Evolutionary conservation across 2,797 vertebrate genomes (phyloP), one percentile per base, ranked within the genome.

Genomic region (Sylvia borin): DNA sequence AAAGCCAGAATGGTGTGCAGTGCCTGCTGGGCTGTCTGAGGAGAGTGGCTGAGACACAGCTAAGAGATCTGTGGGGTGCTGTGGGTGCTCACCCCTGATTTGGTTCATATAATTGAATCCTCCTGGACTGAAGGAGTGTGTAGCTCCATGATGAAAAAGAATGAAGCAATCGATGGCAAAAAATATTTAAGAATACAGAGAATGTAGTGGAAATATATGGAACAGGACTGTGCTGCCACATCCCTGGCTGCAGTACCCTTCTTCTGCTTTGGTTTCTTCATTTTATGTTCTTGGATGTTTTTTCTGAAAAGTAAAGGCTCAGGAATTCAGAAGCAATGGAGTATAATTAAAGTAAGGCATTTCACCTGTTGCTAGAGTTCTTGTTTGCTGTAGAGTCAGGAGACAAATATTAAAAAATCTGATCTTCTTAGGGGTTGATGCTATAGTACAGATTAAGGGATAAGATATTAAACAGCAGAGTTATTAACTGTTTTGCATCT

Each of bases 401-500:
- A 88, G 61, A 80, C 21, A 87, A 90, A 76, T 71, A 79, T 58
- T 92, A 81, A 82, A 66, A 75, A 60, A 22, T 58, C 17, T 88
- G 50, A 91, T 95, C 90, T 92, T 90, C 95, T 93, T 95, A 96
- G 18, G 10, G 38, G 14, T 78, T 91, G 90, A 85, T 79, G 66
- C 83, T 67, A 4, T 47, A 55, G 86, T 55, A 54, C 84, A 93
- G 92, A 96, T 96, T 97, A 97, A 85, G 42, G 68, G 67, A 75
- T 65, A 91, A 76, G 83, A 95, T 94, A 94, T 92, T 96, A 91
- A 96, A 96, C 66, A 78, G 75, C 66, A 93, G 53, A 88, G 53
- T 58, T 93, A 96, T 95, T 94, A 94, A 95, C 92, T 92, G 92
- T 91, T 96, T 96, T 96, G 70, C 93, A 96, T 95, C 96, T 97